These are phyloP conservation scores for Luperina nickerlii DNA, from an alignment of 2,888 invertebrate species.

Conservation along the genomic window DNA sequence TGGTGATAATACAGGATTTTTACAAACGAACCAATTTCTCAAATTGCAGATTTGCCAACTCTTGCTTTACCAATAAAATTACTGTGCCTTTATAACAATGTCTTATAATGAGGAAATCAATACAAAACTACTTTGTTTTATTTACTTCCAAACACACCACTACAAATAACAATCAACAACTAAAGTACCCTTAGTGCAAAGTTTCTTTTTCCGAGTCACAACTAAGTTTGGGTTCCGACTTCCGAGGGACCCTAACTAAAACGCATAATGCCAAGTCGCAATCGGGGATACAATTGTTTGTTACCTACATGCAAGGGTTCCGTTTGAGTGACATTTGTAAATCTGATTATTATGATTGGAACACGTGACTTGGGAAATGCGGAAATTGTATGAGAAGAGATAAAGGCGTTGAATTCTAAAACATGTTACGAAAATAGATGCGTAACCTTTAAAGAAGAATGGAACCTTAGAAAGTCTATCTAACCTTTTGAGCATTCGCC, in stretches of 20 bases:
- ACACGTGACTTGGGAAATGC: background rate
- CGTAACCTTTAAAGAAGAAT: background rate
- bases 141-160: background rate
- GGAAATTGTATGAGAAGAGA: background rate
- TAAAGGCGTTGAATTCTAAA: background rate
- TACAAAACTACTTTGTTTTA: background rate
- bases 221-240: conserved; percentile 35
- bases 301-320: conserved; percentile 13
- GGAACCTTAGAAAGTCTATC: background rate
- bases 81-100: background rate
- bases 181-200: conserved; percentile 25
- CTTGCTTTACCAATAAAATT: background rate
- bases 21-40: background rate
- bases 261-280: conserved; percentile 26
- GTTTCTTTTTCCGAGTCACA: conserved; percentile 36
- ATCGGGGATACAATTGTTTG: conserved; percentile 18
- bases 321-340: conserved; percentile 29
- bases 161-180: conserved; percentile 1
- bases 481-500: background rate
- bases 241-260: conserved; percentile 19
- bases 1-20: background rate
- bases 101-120: background rate
- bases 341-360: conserved; percentile 25
- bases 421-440: conserved; percentile 7
- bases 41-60: background rate